phyloP scores from a whole-genome alignment of 2,113 vertebrate genomes.

The Pandion haliaetus region DNA sequence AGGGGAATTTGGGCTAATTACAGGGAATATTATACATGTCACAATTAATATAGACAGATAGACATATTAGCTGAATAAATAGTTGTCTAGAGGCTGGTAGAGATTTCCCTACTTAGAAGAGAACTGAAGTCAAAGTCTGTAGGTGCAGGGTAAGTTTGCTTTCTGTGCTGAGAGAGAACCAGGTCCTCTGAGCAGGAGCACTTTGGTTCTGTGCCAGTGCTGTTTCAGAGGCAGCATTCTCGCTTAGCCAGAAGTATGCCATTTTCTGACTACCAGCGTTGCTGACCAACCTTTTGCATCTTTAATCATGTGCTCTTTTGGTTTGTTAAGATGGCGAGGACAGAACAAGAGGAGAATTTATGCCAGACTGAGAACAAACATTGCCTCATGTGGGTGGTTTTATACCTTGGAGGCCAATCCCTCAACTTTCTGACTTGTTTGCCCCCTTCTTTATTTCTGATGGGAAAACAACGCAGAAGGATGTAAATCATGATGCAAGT shows the following conservation, averaged over 20 bases:
- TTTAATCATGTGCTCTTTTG: not conserved
- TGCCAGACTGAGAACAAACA: conserved; percentile 55
- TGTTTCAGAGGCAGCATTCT: not conserved
- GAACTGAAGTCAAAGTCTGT: not conserved
- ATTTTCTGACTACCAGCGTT: not conserved
- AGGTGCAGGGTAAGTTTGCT: not conserved
- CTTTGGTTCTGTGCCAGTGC: not conserved
- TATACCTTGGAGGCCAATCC: conserved; percentile 51
- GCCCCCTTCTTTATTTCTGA: conserved; percentile 46
- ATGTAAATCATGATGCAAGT: conserved; percentile 54
- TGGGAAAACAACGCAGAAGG: conserved; percentile 45
- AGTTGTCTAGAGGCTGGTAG: not conserved
- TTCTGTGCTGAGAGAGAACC: not conserved
- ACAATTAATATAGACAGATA: not conserved
- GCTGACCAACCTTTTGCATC: not conserved
- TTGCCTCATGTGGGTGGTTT: conserved; percentile 57
- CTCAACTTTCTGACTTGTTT: conserved; percentile 37
- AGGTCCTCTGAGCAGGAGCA: not conserved
- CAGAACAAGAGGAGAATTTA: conserved; percentile 32
- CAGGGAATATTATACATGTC: not conserved
- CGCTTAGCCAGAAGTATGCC: not conserved
- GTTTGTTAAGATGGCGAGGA: not conserved
- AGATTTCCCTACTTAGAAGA: not conserved
- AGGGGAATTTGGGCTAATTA: not conserved
- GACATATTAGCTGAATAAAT: not conserved